Base-by-base conservation (phyloP, 1,140 invertebrate genomes). In the Drosophila ercepeae region DNA sequence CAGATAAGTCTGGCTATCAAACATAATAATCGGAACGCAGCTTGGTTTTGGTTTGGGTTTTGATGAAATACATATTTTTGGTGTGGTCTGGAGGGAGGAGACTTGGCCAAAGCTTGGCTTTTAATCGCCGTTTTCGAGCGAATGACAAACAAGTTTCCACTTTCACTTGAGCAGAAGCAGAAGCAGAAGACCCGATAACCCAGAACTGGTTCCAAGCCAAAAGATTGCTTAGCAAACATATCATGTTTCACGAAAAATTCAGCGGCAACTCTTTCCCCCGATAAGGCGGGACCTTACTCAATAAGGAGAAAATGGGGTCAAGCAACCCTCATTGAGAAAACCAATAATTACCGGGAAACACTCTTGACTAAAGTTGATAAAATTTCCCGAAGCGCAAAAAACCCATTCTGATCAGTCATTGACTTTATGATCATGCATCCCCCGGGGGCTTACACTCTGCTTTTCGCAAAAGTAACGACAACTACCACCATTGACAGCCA, bases 401-500 rank as follows among this genome's bases (percentile, higher is more conserved):
- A 14, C 36, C 14, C 14, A 16, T 13, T 16, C 5, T 39, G 14
- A 39, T 39, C 36, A 39, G 36, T 16, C 36, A 16, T 16, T 13
- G 36, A 39, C 36, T 39, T 39, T 16, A 14, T 39, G 36, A 39
- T 39, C 36, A 14, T 25, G 2, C 32, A 48, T 27, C 58, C 45
- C 48, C 25, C 25, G 21, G 61, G 13, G 27, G n/a, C n/a, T n/a
- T n/a, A n/a, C n/a, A n/a, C n/a, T n/a, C n/a, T n/a, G n/a, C n/a
- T 39, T 39, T 14, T 16, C 1, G 3, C 21, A 21, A 21, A 13
- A 14, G n/a, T 8, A 6, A 39, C n/a, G 13, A 39, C 14, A 39
- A 16, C 46, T 44, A 34, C 41, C 27, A 21, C 64, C 61, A 68
- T 68, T 68, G 64, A 68, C 61, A 67, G 65, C 32, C 65, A 69